Conservation (phyloP, 2,888 invertebrate species). For the Odontocolon sp. region DNA sequence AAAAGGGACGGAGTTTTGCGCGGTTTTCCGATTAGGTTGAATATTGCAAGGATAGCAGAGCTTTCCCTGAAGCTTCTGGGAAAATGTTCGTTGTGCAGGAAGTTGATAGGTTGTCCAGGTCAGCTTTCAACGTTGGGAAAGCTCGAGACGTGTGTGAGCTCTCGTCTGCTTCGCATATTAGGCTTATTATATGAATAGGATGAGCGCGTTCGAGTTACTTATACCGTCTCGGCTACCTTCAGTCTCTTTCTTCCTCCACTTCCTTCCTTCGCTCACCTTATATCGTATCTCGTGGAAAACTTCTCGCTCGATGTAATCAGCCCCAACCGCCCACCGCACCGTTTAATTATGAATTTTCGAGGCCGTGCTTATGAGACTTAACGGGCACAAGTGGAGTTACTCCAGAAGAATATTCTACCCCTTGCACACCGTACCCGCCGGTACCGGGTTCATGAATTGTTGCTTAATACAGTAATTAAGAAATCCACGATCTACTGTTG, state of each 20-base stretch:
- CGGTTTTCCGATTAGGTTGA: constrained; percentile 41
- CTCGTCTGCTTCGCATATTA: neutral
- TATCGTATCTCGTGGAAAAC: constrained; percentile 60
- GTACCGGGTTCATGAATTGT: constrained; percentile 57
- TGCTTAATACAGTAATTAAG: constrained; percentile 50
- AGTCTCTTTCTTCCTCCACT: constrained; percentile 60
- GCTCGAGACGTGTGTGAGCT: neutral
- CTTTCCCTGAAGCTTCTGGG: too few relatives aligned
- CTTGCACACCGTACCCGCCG: constrained; percentile 27
- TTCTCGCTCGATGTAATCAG: constrained; percentile 74
- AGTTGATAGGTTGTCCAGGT: too few relatives aligned
- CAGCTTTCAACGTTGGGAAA: neutral
- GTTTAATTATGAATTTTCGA: constrained; percentile 78
- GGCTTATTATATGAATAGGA: constrained; percentile 6
- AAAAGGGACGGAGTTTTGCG: neutral
- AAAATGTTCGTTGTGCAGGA: too few relatives aligned
- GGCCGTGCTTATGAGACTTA: constrained; percentile 63
- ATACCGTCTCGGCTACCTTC: neutral
- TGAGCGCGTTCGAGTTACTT: constrained; percentile 16
- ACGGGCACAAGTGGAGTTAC: constrained; percentile 48
- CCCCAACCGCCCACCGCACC: constrained; percentile 64
- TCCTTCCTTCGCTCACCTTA: constrained; percentile 60
- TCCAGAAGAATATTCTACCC: constrained; percentile 41
- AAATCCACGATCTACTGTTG: constrained; percentile 31
- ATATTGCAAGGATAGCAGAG: neutral